A percentile compares a stretch with the other conserved stretches of the same genome.
These are phyloP conservation scores for Erithacus rubecula DNA, from an alignment of 2,797 vertebrate genomes.

Conservation along the genomic window DNA sequence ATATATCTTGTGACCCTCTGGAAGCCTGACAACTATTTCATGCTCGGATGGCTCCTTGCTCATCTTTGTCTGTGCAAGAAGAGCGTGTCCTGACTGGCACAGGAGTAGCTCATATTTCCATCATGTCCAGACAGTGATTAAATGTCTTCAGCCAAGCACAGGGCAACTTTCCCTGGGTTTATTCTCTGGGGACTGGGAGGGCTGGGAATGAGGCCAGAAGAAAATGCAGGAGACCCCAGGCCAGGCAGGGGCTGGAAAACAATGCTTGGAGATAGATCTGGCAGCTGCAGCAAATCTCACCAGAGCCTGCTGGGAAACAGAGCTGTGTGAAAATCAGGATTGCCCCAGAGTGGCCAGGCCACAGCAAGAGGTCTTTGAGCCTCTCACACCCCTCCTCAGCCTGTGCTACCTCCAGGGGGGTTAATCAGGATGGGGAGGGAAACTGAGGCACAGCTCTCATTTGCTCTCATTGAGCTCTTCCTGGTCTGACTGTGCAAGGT, in stretches of 20 bases:
- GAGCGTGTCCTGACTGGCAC: conserved; percentile 49
- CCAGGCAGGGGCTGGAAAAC: background rate
- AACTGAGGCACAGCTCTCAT: background rate
- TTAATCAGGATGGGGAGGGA: background rate
- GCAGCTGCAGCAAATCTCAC: background rate
- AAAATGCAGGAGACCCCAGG: background rate
- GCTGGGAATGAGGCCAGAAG: background rate
- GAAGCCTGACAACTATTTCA: conserved; percentile 69
- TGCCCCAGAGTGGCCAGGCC: background rate
- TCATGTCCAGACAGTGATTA: background rate
- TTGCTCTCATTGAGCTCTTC: background rate
- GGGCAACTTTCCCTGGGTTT: conserved; percentile 1
- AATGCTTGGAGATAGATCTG: background rate
- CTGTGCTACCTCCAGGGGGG: accelerated
- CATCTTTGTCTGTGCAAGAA: conserved; percentile 21
- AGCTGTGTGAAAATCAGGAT: background rate
- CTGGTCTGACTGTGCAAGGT: no score
- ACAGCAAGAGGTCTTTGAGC: background rate
- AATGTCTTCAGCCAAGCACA: conserved; percentile 22
- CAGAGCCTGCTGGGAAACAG: background rate
- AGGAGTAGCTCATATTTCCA: conserved; percentile 41
- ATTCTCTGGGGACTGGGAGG: background rate
- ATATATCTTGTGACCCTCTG: conserved; percentile 69
- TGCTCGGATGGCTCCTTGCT: conserved; percentile 50
- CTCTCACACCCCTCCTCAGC: background rate